Evolutionary conservation across 2,888 invertebrate species (phyloP).

Genomic region (Meteorus colon): DNA sequence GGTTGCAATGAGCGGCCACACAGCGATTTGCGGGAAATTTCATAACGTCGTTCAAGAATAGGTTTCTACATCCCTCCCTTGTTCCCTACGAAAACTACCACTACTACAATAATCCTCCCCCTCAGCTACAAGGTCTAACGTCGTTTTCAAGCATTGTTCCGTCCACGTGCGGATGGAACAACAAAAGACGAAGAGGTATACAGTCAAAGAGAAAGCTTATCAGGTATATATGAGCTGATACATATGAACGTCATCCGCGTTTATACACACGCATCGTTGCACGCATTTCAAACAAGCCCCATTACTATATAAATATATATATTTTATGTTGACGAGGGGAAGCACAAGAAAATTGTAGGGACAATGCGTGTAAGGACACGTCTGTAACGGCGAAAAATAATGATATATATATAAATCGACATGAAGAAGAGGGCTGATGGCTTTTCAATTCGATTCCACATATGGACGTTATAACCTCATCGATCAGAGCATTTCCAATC

Average conservation of each 20-base stretch:
- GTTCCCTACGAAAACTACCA: background rate
- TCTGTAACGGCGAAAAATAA: background rate
- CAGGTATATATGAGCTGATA: slow-evolving; percentile 41
- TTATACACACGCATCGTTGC: slow-evolving; percentile 40
- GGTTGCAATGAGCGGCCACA: slow-evolving; percentile 15
- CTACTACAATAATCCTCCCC: background rate
- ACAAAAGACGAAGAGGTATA: slow-evolving; percentile 35
- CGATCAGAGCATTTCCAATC: background rate
- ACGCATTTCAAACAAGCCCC: background rate
- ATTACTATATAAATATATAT: background rate
- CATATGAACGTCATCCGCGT: slow-evolving; percentile 45
- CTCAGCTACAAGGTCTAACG: background rate
- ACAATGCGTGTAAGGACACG: background rate
- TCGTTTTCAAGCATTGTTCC: slow-evolving; percentile 22
- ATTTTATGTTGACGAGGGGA: background rate
- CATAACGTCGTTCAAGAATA: slow-evolving; percentile 23
- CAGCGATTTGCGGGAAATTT: slow-evolving; percentile 31
- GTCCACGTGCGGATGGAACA: background rate
- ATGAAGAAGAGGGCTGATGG: background rate
- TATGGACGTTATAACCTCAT: background rate
- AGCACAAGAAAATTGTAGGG: background rate
- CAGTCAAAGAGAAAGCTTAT: slow-evolving; percentile 47
- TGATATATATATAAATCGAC: background rate
- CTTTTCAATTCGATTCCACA: background rate
- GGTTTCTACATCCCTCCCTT: background rate